These are phyloP conservation scores for Sphyrna mokarran DNA, from an alignment of 2,113 vertebrate genomes.

Conservation along the genomic window DNA sequence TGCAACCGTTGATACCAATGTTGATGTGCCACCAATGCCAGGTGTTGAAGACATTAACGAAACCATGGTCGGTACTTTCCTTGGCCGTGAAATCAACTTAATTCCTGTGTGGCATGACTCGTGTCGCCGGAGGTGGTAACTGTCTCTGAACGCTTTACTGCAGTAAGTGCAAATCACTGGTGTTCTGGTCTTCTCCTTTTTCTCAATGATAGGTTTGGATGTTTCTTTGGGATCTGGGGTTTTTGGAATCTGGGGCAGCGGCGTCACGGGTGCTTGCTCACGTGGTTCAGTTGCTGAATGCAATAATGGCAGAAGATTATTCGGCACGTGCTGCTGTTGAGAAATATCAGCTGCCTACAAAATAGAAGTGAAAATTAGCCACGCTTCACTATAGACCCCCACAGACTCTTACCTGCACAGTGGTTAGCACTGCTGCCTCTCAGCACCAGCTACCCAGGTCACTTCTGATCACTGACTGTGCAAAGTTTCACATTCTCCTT, in stretches of 20 bases:
- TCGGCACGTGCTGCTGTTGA: conserved; percentile 93
- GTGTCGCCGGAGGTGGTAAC: conserved; percentile 93
- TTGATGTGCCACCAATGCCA: conserved; percentile 73
- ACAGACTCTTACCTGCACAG: no score
- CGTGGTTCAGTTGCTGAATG: conserved; percentile 84
- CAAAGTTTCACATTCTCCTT: no score
- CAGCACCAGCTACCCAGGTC: no score
- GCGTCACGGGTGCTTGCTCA: conserved; percentile 91
- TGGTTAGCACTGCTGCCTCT: no score
- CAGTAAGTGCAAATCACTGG: conserved; percentile 96
- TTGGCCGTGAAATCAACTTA: conserved; percentile 91
- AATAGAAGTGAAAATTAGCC: conserved; percentile 38
- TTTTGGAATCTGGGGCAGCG: conserved; percentile 89
- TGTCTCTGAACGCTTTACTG: conserved; percentile 97
- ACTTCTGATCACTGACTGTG: no score
- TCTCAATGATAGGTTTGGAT: conserved; percentile 81
- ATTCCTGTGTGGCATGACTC: conserved; percentile 95
- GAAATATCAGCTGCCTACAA: conserved; percentile 90
- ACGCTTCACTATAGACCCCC: background rate
- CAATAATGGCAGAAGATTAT: conserved; percentile 88
- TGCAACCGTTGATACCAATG: conserved; percentile 84
- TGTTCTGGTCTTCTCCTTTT: conserved; percentile 91
- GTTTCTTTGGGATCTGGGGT: conserved; percentile 79
- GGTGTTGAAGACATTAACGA: conserved; percentile 77
- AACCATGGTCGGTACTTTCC: conserved; percentile 82